phyloP scores from a whole-genome alignment of 2,888 invertebrate species.

The Synergus gifuensis region DNA sequence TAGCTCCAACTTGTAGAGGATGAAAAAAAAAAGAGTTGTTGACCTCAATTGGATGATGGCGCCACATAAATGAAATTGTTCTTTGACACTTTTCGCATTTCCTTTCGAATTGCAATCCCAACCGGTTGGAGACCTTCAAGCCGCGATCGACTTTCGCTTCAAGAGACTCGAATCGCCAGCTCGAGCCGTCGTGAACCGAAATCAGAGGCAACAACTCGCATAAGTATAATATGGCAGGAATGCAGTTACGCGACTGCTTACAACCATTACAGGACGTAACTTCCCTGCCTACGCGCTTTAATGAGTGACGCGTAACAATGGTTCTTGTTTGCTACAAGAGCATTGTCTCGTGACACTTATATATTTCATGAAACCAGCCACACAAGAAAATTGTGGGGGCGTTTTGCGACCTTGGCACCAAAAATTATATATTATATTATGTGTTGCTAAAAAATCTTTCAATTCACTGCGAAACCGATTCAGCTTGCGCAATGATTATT shows the following conservation, averaged over 20 bases:
- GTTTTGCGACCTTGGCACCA: conserved; percentile 27
- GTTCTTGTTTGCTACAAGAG: conserved; percentile 29
- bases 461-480: no score
- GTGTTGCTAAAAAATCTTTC: no score
- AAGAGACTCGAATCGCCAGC: conserved; percentile 1
- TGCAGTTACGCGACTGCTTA: conserved; percentile 59
- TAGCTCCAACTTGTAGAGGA: not conserved
- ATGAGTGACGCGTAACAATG: conserved; percentile 48
- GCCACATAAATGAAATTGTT: conserved; percentile 35
- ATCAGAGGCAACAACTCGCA: conserved; percentile 31
- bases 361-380: conserved; percentile 27
- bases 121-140: conserved; percentile 32
- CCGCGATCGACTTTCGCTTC: conserved; percentile 22
- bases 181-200: conserved; percentile 2
- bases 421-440: not conserved
- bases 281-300: conserved; percentile 56
- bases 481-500: no score
- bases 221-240: conserved; percentile 47
- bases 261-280: conserved; percentile 56
- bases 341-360: conserved; percentile 22
- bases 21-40: not conserved
- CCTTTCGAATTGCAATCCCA: conserved; percentile 28
- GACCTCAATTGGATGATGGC: conserved; percentile 8
- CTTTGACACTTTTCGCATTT: conserved; percentile 27
- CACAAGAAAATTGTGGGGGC: not conserved